Evolutionary conservation across 2,113 vertebrate genomes (phyloP), one percentile per base, ranked within the genome.

Genomic region (Ornithorhynchus anatinus): DNA sequence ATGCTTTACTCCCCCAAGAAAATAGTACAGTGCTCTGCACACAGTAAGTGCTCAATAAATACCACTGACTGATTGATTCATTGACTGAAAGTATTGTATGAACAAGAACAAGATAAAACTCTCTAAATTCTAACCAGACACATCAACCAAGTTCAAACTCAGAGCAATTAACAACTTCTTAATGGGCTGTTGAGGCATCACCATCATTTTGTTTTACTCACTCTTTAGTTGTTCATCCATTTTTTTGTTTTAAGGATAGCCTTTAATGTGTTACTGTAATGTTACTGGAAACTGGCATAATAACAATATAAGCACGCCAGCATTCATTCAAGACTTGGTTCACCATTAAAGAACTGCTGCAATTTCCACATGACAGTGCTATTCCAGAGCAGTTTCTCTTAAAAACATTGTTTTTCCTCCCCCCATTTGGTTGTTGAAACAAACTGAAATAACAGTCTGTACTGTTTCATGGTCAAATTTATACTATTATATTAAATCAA

Each of bases 181-280:
- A n/a, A n/a, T n/a, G n/a, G n/a, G n/a, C n/a, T n/a, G n/a, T n/a
- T 47, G 11, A 47, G 27, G 44, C 44, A n/a, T 25, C n/a, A n/a
- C 6, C 23, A 25, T 25, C 44, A 47, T 14, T 47, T 23, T 13
- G 27, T 14, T 25, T 23, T 25, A 11, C 13, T 25, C 12, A 6
- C 43, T 47, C 22, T 47, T 47, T 25, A n/a, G n/a, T n/a, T n/a
- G n/a, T n/a, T n/a, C n/a, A n/a, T 63, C 56, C 25, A 68, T 25
- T 7, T 25, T 53, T 60, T 37, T 63, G 42, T 79, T 84, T 38
- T 70, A 37, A 75, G 47, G 52, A 48, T 50, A 59, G 54, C 23
- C 29, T 59, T 52, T 56, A 70, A 60, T 58, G 54, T 31, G 61
- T 35, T 23, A 31, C 35, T 54, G 31, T 12, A 74, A 47, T 58